A percentile compares a stretch with the other conserved stretches of the same genome.
Evolutionary conservation across 2,888 invertebrate species (phyloP).

Genomic region (Reticulitermes lucifugus): DNA sequence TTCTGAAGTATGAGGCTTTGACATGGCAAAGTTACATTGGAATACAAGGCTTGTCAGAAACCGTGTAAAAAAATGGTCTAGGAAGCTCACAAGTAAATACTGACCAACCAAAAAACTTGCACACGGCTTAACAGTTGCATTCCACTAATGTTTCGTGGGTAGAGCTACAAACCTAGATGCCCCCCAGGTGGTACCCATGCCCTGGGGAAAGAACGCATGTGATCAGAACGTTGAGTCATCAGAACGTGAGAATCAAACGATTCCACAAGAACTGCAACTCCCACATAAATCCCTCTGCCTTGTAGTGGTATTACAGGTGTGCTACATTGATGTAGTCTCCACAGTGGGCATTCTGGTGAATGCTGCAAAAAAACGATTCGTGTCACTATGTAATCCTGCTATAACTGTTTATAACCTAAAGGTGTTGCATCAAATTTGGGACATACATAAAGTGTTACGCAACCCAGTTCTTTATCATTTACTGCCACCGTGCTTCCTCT

Average conservation of each 20-base stretch:
- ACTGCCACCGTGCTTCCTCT: background rate
- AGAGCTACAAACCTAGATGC: slow-evolving; percentile 58
- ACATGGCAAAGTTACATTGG: no score
- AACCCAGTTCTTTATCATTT: background rate
- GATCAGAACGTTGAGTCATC: slow-evolving; percentile 61
- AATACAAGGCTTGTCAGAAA: no score
- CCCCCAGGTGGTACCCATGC: slow-evolving; percentile 66
- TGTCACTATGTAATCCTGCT: background rate
- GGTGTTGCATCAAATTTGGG: background rate
- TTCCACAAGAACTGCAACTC: slow-evolving; percentile 62
- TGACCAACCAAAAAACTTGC: background rate
- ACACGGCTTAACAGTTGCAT: background rate
- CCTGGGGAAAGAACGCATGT: slow-evolving; percentile 63
- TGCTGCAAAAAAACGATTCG: slow-evolving; percentile 50
- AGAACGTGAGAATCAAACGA: slow-evolving; percentile 61
- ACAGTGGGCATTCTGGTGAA: slow-evolving; percentile 54
- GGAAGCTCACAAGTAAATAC: background rate
- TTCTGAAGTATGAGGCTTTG: no score
- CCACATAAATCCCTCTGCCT: slow-evolving; percentile 56
- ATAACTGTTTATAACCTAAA: no score
- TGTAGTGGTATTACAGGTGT: slow-evolving; percentile 25
- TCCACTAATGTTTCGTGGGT: background rate
- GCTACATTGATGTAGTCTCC: slow-evolving; percentile 43
- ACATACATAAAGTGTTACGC: slow-evolving; percentile 45
- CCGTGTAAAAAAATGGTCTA: no score